Evolutionary conservation across 2,888 invertebrate genomes (phyloP).

Genomic region (Agrochola litura): DNA sequence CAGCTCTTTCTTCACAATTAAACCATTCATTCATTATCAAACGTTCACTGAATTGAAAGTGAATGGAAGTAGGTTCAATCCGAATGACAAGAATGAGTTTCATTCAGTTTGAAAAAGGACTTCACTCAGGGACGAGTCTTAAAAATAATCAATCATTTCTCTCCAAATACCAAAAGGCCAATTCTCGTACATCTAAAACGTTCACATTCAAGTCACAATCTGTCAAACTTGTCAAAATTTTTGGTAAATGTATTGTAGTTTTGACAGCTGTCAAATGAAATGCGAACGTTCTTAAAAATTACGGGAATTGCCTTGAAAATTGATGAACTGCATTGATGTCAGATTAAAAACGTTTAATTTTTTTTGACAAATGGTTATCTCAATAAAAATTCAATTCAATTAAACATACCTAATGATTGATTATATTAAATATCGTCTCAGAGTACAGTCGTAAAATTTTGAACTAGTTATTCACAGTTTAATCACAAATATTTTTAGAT

Average conservation of each 20-base stretch:
- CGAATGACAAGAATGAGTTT: slow-evolving; percentile 22
- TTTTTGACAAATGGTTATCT: neutral
- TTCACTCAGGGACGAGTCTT: neutral
- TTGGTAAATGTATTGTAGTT: too few relatives aligned
- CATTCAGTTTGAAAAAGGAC: slow-evolving; percentile 1
- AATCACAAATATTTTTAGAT: neutral
- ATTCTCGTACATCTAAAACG: too few relatives aligned
- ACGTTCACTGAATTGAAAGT: slow-evolving; percentile 52
- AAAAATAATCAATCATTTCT: too few relatives aligned
- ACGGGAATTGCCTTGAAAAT: too few relatives aligned
- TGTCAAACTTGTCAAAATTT: too few relatives aligned
- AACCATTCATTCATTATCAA: slow-evolving; percentile 62
- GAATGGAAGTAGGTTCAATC: slow-evolving; percentile 55
- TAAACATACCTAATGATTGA: neutral
- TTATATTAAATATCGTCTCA: neutral
- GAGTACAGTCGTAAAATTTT: neutral
- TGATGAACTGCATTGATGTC: too few relatives aligned
- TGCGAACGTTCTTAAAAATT: too few relatives aligned
- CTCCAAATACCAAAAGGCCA: too few relatives aligned
- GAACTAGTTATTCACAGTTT: slow-evolving; percentile 1
- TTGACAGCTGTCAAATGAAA: too few relatives aligned
- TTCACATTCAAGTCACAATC: too few relatives aligned
- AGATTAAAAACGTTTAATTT: neutral
- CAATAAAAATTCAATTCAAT: neutral
- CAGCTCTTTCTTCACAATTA: slow-evolving; percentile 35